A percentile compares a stretch with the other conserved stretches of the same genome.
Evolutionary conservation across 2,113 vertebrate species (phyloP).

Genomic region (Solenodon paradoxus): DNA sequence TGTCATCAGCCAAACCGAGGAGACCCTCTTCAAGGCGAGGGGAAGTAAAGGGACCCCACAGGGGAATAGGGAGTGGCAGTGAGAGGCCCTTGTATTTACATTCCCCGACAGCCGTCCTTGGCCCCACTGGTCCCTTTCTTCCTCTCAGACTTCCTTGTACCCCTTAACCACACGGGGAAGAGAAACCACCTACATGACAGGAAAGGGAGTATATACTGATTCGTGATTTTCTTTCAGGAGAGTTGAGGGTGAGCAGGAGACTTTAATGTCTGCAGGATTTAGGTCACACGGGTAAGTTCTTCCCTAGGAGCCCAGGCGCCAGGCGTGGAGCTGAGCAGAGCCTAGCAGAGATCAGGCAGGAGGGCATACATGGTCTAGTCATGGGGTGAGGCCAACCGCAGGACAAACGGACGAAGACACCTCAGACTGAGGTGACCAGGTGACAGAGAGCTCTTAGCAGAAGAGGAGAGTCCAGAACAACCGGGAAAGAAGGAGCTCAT

Average conservation of each 20-base stretch:
- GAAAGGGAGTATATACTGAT: neutral
- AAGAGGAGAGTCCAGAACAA: neutral
- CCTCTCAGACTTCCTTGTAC: neutral
- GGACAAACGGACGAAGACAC: neutral
- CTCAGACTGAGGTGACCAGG: neutral
- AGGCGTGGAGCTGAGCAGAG: neutral
- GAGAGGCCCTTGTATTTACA: neutral
- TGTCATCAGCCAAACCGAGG: conserved; percentile 49
- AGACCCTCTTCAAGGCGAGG: conserved; percentile 40
- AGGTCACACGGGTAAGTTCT: neutral
- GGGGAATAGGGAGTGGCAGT: conserved; percentile 40
- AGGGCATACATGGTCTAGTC: neutral
- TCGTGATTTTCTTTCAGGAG: neutral
- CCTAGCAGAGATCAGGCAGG: neutral
- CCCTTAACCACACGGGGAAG: neutral
- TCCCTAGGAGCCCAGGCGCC: neutral
- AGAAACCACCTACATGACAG: neutral
- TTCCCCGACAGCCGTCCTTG: neutral
- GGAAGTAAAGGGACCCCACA: neutral
- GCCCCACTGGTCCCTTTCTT: neutral
- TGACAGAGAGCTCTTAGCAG: neutral
- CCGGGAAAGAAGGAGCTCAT: neutral
- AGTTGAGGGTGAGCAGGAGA: neutral
- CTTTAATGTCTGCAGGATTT: neutral
- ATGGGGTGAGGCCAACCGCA: neutral